Evolutionary conservation across 2,888 invertebrate genomes (phyloP), one percentile per base, ranked within the genome.

Genomic region (Epiperipatus broadwayi): DNA sequence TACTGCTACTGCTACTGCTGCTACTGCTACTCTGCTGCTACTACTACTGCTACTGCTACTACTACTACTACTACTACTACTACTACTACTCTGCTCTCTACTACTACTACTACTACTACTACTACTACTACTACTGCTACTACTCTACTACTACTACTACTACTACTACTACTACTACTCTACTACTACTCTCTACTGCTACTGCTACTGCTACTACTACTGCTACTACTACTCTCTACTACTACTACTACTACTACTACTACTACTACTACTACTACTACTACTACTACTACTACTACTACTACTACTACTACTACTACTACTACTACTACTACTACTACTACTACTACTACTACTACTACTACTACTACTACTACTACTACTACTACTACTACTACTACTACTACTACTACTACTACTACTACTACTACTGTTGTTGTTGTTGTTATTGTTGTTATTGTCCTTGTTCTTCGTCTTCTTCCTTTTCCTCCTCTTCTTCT

Each of bases 311-410:
- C 4, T 25, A 35, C 20, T 31, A 10, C 15, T 36, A 33, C 32
- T 40, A 40, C 40, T 40, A 40, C 40, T 40, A 40, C 40, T 40
- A 40, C 40, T 41, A 41, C 40, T 41, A 40, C 40, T 41, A 40
- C 40, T 41, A 41, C 40, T 27, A 40, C 40, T 40, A 40, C 40
- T 40, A 40, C 40, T 40, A 40, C 40, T 40, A 40, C 40, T 40
- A 40, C 40, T 40, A 40, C 40, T 40, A 40, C 40, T 40, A 40
- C 40, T 40, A 40, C 40, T 36, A 36, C 37, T 36, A 35, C 37
- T 36, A 35, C 37, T 36, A 35, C 37, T 36, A 35, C 37, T 36
- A 38, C 39, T 39, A 39, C 39, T 39, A 39, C 39, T 39, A 39
- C 37, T 39, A 39, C 37, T 39, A 39, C 39, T 39, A 39, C 39